Base-by-base conservation (phyloP, 2,797 vertebrate genomes). In the Iguana delicatissima region DNA sequence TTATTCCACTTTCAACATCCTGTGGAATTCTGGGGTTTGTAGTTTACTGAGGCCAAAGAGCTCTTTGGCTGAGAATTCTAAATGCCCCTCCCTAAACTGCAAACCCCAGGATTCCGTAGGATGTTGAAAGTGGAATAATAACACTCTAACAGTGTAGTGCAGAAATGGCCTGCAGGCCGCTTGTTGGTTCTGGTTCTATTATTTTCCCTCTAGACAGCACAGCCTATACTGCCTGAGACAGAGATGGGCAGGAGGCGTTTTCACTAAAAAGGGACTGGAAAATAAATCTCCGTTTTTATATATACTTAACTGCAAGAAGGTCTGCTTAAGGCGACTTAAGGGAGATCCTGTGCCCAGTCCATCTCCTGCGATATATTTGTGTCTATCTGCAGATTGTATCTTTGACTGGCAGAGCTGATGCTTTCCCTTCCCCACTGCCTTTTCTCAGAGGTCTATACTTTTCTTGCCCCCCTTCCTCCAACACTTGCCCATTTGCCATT, bases 381-480 rank as follows among this genome's bases (percentile, higher is more conserved):
- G 32, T 1, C 5, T 64, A 4, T 24, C 13, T 32, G 72, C 85
- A 35, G 57, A 59, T 0, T 0, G 42, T 16, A 62, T 24, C 46
- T 18, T 8, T 67, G 64, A 67, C 24, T 29, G 24, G 57, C 57
- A 83, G 20, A 79, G 12, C 18, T 88, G 52, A 32, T 86, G 42
- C 82, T 5, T 89, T 50, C 29, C 52, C 2, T 59, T 72, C n/a
- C 22, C 0, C 32, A 62, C 89, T 76, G 76, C 42, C 52, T 16
- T 85, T 74, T 84, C 73, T 8, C 85, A 85, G 84, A 24, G 72
- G 9, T 89, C 55, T 79, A 83, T 90, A 64, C 64, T 18, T 0
- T 85, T 91, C 91, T 80, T 91, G 85, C 8, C 0, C 0, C 4
- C 0, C 64, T 90, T 22, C 80, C 90, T 8, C 80, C 46, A 69